Evolutionary conservation across 2,888 invertebrate genomes (phyloP).

Genomic region (Erpobdella octoculata): DNA sequence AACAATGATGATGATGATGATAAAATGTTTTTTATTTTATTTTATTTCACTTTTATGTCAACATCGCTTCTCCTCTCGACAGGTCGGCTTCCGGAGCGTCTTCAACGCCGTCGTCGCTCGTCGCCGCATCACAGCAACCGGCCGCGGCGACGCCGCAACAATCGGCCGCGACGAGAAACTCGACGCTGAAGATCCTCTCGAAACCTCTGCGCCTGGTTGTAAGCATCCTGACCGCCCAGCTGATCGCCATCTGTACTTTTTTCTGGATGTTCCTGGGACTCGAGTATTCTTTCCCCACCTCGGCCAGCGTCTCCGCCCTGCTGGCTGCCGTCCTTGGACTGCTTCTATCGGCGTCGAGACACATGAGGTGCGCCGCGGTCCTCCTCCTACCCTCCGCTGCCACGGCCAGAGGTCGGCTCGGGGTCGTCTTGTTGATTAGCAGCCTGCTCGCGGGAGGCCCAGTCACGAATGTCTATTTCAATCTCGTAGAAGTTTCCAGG

Average conservation of each 20-base stretch:
- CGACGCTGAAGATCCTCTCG: neutral
- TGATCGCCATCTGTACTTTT: conserved; percentile 35
- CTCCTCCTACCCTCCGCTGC: conserved; percentile 36
- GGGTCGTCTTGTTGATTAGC: conserved; percentile 35
- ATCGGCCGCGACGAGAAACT: neutral
- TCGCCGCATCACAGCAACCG: neutral
- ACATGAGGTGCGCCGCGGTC: conserved; percentile 36
- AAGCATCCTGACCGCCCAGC: conserved; percentile 32
- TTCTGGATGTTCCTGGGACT: conserved; percentile 37
- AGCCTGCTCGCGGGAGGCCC: conserved; percentile 38
- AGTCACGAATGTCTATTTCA: conserved; percentile 37
- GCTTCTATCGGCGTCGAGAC: conserved; percentile 34
- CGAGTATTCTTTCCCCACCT: conserved; percentile 33
- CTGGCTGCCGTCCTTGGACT: conserved; percentile 30
- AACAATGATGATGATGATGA: neutral
- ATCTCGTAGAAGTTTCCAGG: conserved; percentile 37
- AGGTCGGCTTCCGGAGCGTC: neutral
- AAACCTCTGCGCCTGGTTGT: conserved; percentile 30
- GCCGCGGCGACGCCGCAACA: neutral
- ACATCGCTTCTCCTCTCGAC: too few species aligned
- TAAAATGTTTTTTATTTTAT: neutral
- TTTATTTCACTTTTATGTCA: too few species aligned
- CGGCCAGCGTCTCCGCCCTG: conserved; percentile 26
- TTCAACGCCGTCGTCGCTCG: neutral
- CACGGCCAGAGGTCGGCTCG: conserved; percentile 37